Conservation (phyloP, 2,113 vertebrate species). For the Bubalus kerabau region DNA sequence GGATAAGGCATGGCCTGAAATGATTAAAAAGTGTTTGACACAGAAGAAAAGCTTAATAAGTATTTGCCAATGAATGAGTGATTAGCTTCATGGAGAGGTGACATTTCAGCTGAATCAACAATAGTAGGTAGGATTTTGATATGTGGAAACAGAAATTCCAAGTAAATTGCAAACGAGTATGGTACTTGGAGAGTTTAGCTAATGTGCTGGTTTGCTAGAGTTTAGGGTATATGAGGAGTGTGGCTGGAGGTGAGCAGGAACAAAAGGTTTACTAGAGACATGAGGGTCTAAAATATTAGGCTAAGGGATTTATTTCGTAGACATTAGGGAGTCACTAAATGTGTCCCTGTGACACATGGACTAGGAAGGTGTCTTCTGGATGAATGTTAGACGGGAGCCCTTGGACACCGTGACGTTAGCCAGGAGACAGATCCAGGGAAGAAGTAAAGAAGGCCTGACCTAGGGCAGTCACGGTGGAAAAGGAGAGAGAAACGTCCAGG, state of each 20-base stretch:
- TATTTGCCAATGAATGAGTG: constrained; percentile 20
- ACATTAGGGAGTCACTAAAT: background rate
- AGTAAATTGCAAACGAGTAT: background rate
- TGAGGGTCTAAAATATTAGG: background rate
- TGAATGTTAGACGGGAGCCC: background rate
- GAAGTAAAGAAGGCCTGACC: background rate
- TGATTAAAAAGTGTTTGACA: background rate
- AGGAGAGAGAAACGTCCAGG: background rate
- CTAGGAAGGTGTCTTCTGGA: background rate
- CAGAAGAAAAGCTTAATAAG: constrained; percentile 36
- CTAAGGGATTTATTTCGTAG: background rate
- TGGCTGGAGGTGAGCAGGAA: background rate
- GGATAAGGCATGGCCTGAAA: background rate
- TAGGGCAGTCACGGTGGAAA: accelerated
- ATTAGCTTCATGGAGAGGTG: background rate
- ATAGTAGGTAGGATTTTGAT: constrained; percentile 19
- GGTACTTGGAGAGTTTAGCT: background rate
- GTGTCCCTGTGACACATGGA: background rate
- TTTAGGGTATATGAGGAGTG: background rate
- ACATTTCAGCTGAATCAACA: constrained; percentile 29
- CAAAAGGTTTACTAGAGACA: background rate
- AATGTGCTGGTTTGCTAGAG: background rate
- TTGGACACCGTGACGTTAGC: background rate
- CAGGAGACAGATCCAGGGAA: background rate
- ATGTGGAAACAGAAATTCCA: constrained; percentile 24